Conservation (phyloP, 2,797 vertebrate species). For the Miichthys miiuy region DNA sequence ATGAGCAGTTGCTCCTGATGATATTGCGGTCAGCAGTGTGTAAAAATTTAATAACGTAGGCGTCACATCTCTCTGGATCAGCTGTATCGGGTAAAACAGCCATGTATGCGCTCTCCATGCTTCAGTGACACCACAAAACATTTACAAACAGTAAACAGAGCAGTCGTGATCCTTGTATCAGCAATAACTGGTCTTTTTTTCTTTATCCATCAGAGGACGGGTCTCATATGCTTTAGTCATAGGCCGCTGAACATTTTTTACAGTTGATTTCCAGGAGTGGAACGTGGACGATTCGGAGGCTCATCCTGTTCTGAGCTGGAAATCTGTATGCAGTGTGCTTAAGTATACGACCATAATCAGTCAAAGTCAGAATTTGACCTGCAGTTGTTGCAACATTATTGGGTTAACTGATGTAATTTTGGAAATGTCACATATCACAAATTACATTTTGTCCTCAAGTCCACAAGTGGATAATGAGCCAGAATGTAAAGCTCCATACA, state of each 20-base stretch:
- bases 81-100: conserved; percentile 24
- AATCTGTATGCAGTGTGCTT: neutral
- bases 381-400: conserved; percentile 7
- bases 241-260: neutral
- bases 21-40: conserved; percentile 74
- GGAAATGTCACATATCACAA: conserved; percentile 44
- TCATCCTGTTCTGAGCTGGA: neutral
- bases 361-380: conserved; percentile 26
- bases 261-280: neutral
- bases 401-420: conserved; percentile 35
- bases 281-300: neutral
- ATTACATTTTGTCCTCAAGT: conserved; percentile 28
- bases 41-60: conserved; percentile 77
- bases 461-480: conserved; percentile 6
- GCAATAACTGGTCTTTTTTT: neutral
- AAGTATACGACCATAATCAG: conserved; percentile 2
- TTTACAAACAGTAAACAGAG: conserved; percentile 32
- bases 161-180: conserved; percentile 28
- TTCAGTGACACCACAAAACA: conserved; percentile 42
- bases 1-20: conserved; percentile 52
- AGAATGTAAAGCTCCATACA: neutral
- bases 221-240: neutral
- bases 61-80: conserved; percentile 48
- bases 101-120: conserved; percentile 36
- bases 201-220: neutral